These are phyloP conservation scores for Sebastes schlegelii DNA, from an alignment of 2,113 vertebrate species.

Conservation along the genomic window DNA sequence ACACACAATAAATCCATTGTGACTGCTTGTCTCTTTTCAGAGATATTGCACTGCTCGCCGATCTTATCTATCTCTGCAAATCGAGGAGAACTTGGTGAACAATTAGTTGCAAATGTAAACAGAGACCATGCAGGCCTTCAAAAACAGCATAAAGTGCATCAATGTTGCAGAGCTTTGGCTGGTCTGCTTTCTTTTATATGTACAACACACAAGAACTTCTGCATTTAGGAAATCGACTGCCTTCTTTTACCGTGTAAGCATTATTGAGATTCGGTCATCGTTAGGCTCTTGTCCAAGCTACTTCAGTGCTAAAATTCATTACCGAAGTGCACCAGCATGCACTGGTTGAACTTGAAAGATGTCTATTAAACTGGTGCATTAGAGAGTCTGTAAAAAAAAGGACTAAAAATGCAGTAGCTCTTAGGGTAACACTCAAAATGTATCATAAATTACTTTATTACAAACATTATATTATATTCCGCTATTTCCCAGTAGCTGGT, in stretches of 20 bases:
- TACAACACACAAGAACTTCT: neutral
- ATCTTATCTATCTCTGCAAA: slow-evolving; percentile 46
- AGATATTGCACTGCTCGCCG: slow-evolving; percentile 47
- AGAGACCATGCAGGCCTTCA: slow-evolving; percentile 7
- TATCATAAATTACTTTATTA: too few relatives aligned
- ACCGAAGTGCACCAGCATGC: slow-evolving; percentile 18
- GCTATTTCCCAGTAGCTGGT: too few relatives aligned
- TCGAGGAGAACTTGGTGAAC: slow-evolving; percentile 38
- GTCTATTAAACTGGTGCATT: neutral
- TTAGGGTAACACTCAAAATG: too few relatives aligned
- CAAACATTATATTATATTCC: too few relatives aligned
- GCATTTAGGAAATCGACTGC: neutral
- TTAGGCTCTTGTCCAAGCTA: slow-evolving; percentile 18
- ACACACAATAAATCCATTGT: slow-evolving; percentile 70
- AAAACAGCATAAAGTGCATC: slow-evolving; percentile 6
- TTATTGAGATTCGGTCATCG: slow-evolving; percentile 20
- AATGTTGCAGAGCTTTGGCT: slow-evolving; percentile 19
- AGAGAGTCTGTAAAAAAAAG: neutral
- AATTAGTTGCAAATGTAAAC: slow-evolving; percentile 42
- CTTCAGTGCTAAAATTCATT: slow-evolving; percentile 11
- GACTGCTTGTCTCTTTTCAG: slow-evolving; percentile 67
- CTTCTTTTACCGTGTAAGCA: slow-evolving; percentile 6
- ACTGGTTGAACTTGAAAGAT: neutral
- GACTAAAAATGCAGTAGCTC: neutral
- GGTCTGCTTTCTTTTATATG: neutral